Evolutionary conservation across 2,888 invertebrate genomes (phyloP).

Genomic region (Apodemia hepburni): DNA sequence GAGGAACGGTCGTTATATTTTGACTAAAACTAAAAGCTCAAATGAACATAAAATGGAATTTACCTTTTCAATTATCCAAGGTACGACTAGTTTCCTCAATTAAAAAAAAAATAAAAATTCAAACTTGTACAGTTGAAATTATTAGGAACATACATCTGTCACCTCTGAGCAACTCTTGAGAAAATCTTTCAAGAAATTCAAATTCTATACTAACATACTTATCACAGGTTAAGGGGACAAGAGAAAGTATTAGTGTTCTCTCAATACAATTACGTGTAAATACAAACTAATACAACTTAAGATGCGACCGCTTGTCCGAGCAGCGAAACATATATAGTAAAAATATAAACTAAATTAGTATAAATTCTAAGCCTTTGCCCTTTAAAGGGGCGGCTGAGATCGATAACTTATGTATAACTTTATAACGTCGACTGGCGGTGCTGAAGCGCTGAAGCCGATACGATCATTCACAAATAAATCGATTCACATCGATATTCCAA

Average conservation of each 20-base stretch:
- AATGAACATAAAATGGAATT: conserved; percentile 51
- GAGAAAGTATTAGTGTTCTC: conserved; percentile 78
- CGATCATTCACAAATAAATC: conserved; percentile 42
- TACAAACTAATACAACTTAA: conserved; percentile 71
- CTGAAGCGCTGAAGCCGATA: conserved; percentile 57
- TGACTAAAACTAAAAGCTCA: conserved; percentile 52
- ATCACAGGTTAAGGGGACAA: conserved; percentile 80
- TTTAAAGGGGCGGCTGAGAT: conserved; percentile 70
- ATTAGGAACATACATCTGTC: conserved; percentile 72
- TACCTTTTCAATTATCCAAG: conserved; percentile 36
- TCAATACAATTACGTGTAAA: conserved; percentile 64
- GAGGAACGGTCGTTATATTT: conserved; percentile 50
- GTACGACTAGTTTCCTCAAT: conserved; percentile 65
- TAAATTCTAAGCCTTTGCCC: conserved; percentile 69
- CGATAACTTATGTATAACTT: conserved; percentile 60
- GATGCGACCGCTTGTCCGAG: conserved; percentile 51
- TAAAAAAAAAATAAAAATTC: conserved; percentile 46
- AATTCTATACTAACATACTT: conserved; percentile 75
- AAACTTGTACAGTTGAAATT: conserved; percentile 65
- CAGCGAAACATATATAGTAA: conserved; percentile 46
- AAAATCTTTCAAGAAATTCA: conserved; percentile 64
- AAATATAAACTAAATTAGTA: conserved; percentile 47
- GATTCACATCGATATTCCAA: conserved; percentile 41
- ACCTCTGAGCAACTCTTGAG: conserved; percentile 69
- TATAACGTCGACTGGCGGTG: conserved; percentile 64